Evolutionary conservation across 2,113 vertebrate species (phyloP).

Genomic region (Seriola dumerili): DNA sequence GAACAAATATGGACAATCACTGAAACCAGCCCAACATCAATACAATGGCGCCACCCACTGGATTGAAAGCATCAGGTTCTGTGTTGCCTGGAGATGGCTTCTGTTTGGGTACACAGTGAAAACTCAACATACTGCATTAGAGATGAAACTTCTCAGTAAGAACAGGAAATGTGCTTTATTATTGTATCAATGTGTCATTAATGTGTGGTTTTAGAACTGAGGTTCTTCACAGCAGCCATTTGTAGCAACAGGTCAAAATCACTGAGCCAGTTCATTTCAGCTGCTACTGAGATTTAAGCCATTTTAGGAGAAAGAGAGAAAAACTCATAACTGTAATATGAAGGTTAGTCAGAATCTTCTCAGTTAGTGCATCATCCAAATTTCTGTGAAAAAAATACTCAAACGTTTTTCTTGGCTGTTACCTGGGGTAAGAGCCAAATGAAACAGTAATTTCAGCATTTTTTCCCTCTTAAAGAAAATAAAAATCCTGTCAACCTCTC

Average conservation of each 20-base stretch:
- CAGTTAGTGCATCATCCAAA: constrained; percentile 22
- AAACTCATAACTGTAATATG: neutral
- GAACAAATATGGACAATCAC: neutral
- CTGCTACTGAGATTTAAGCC: neutral
- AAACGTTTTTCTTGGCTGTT: constrained; percentile 36
- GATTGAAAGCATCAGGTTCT: constrained; percentile 2
- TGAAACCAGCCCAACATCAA: neutral
- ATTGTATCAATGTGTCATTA: neutral
- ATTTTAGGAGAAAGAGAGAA: neutral
- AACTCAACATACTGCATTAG: neutral
- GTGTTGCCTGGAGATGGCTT: neutral
- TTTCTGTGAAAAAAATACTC: neutral
- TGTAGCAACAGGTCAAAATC: neutral
- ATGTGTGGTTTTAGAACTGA: neutral
- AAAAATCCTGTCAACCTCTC: constrained; percentile 39
- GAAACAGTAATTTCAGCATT: constrained; percentile 28
- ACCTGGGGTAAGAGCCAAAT: constrained; percentile 26
- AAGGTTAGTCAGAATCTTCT: neutral
- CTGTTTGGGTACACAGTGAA: neutral
- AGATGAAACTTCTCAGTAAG: neutral
- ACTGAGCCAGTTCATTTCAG: neutral
- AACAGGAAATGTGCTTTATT: neutral
- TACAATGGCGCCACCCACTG: constrained; percentile 72
- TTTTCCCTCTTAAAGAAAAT: constrained; percentile 39
- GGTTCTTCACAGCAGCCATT: neutral